phyloP scores from a whole-genome alignment of 1,140 invertebrate species.

The Drosophila lacteicornis region DNA sequence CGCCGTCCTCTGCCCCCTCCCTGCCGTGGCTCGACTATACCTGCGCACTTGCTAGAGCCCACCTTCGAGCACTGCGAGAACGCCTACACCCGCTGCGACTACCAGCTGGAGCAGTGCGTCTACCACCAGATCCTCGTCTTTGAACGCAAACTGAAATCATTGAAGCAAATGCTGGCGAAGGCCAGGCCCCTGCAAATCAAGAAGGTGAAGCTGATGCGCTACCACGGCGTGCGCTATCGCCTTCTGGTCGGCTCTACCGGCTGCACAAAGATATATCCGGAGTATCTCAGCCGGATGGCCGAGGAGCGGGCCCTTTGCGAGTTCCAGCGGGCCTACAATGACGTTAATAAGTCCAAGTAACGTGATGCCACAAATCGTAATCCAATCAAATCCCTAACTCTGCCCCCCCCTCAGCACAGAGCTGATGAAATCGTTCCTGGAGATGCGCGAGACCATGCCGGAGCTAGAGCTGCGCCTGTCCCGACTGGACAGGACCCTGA shows the following conservation, averaged over 20 bases:
- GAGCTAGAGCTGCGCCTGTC: conserved; percentile 46
- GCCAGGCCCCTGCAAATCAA: conserved; percentile 49
- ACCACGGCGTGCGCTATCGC: conserved; percentile 59
- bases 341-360: conserved; percentile 60
- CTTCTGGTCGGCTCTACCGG: conserved; percentile 31
- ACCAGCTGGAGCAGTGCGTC: conserved; percentile 57
- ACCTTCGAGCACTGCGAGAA: conserved; percentile 47
- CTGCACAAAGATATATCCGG: conserved; percentile 62
- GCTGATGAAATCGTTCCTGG: conserved; percentile 24
- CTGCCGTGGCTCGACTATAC: conserved; percentile 52
- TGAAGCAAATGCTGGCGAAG: conserved; percentile 21
- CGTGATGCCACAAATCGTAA: background rate
- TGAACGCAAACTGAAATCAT: conserved; percentile 16
- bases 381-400: background rate
- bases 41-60: conserved; percentile 33
- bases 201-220: conserved; percentile 56
- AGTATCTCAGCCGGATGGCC: conserved; percentile 60
- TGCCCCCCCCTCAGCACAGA: conserved; percentile 5
- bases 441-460: conserved; percentile 29
- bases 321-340: conserved; percentile 60
- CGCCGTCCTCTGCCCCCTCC: conserved; percentile 49
- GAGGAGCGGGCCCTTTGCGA: conserved; percentile 59
- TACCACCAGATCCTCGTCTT: conserved; percentile 59
- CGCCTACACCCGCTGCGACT: conserved; percentile 58
- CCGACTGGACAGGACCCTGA: conserved; percentile 46